A percentile compares a stretch with the other conserved stretches of the same genome.
These are phyloP conservation scores for Cheilosia scutellata DNA, from an alignment of 2,888 invertebrate genomes.

Conservation along the genomic window DNA sequence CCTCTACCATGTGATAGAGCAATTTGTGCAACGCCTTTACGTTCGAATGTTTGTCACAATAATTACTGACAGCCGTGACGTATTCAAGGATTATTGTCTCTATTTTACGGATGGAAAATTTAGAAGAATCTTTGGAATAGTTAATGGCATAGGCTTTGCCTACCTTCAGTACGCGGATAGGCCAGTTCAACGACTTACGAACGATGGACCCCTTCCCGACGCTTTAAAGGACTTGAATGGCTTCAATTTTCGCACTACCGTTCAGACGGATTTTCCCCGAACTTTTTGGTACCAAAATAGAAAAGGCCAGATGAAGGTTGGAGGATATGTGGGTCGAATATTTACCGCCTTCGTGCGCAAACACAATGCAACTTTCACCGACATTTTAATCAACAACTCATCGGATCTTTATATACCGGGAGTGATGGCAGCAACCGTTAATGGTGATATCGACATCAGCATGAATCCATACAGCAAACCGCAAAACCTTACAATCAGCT, in stretches of 20 bases:
- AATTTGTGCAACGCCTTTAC: neutral
- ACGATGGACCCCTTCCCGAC: slow-evolving; percentile 9
- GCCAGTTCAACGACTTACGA: neutral
- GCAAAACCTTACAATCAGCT: slow-evolving; percentile 7
- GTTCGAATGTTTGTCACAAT: slow-evolving; percentile 38
- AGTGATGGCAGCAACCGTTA: slow-evolving; percentile 11
- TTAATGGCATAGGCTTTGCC: neutral
- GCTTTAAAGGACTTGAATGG: slow-evolving; percentile 44
- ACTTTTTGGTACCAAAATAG: slow-evolving; percentile 32
- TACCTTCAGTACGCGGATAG: slow-evolving; percentile 34
- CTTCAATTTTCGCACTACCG: slow-evolving; percentile 46
- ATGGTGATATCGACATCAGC: slow-evolving; percentile 49
- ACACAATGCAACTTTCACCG: slow-evolving; percentile 49
- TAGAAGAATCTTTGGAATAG: slow-evolving; percentile 39
- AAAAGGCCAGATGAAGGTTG: neutral
- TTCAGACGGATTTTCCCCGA: slow-evolving; percentile 32
- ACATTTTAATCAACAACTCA: slow-evolving; percentile 36
- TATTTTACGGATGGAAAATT: slow-evolving; percentile 37
- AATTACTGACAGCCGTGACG: neutral
- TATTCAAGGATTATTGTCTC: slow-evolving; percentile 2
- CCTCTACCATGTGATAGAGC: neutral
- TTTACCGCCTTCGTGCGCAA: slow-evolving; percentile 22
- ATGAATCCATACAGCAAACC: slow-evolving; percentile 21
- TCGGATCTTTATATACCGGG: neutral
- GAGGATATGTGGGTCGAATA: slow-evolving; percentile 33